Base-by-base conservation (phyloP, 2,888 invertebrate species). In the Amblyjoppa proteus region DNA sequence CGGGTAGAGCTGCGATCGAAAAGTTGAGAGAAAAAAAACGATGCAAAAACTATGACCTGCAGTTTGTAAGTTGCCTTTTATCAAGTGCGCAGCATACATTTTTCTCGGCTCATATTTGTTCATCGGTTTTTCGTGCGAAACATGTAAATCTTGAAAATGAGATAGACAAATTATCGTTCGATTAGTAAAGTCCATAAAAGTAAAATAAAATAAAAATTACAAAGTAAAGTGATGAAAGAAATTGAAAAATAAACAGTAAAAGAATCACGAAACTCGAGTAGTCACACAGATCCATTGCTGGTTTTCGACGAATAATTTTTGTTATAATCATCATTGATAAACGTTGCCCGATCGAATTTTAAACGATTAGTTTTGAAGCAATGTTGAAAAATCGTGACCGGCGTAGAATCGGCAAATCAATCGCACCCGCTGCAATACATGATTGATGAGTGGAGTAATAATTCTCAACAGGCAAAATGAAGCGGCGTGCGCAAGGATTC, bases 391-490 rank as follows among this genome's bases (percentile, higher is more conserved):
- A 56, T 9, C n/a, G 53, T 25, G 7, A 68, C 0, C 9, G 11
- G 20, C 31, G 56, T 61, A 34, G 38, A 20, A 31, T 38, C 16
- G 13, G 56, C 34, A 28, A 71, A 76, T 76, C 66, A 80, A 79
- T 79, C 38, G n/a, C 25, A 56, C 34, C 66, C 61, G 28, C 41
- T 69, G 41, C 38, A 56, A 49, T 51, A 34, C 51, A 73, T 76
- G 76, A 76, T 83, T 80, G 53, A 81, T 85, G 64, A 80, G 80
- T 68, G 73, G 80, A 83, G 76, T 73, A 73, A 83, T 76, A 83
- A 85, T 80, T 83, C 11, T 80, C 85, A 85, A 85, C 85, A 85
- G 85, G 80, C 80, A 85, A 66, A 83, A 71, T 75, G 82, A 85
- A 82, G 58, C 79, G 66, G 66, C 74, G 70, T 68, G 76, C 58